These are phyloP conservation scores for Oreamnos americanus DNA, from an alignment of 2,113 vertebrate genomes.

Conservation along the genomic window DNA sequence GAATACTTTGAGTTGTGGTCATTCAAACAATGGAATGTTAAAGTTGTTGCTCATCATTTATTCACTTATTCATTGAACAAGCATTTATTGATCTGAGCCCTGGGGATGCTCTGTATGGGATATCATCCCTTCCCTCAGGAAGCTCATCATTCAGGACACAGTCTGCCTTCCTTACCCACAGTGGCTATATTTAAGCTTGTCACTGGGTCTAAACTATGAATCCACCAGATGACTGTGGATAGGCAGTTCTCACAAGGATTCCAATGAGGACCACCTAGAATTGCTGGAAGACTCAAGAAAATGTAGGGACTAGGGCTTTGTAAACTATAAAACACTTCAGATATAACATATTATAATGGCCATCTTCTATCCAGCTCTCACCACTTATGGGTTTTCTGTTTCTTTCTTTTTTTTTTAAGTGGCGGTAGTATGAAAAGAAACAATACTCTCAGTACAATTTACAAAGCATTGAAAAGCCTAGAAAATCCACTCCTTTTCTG, in stretches of 20 bases:
- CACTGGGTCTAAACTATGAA: background rate
- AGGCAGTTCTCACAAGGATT: background rate
- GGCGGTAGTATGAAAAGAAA: background rate
- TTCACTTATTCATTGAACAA: background rate
- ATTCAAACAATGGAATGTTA: background rate
- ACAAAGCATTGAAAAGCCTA: background rate
- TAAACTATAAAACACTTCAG: background rate
- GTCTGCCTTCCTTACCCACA: background rate
- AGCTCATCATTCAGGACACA: background rate
- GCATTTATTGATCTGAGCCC: background rate
- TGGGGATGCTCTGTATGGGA: background rate
- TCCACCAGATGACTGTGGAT: background rate
- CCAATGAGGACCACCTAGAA: background rate
- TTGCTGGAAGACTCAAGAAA: background rate
- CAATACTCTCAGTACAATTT: background rate
- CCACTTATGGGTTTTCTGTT: background rate
- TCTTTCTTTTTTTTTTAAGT: background rate
- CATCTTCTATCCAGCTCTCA: background rate
- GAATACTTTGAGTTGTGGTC: background rate
- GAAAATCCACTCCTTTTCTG: background rate
- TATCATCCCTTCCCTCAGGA: background rate
- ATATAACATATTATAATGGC: background rate
- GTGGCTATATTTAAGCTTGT: background rate
- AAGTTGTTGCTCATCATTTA: background rate
- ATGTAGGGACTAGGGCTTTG: background rate